Conservation (phyloP, 1,140 invertebrate genomes). For the Steinernema khuongi region DNA sequence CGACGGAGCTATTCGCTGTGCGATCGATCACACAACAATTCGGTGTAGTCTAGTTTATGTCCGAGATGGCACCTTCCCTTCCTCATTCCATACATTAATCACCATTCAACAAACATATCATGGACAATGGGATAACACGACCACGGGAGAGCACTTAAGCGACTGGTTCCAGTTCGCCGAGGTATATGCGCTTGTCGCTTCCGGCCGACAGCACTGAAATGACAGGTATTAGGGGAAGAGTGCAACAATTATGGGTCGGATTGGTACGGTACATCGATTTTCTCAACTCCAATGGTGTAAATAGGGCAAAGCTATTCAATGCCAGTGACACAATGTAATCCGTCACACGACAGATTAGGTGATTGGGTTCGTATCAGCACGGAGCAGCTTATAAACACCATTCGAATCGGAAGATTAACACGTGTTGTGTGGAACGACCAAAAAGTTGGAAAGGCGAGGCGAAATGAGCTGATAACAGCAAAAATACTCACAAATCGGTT, state of each 20-base stretch:
- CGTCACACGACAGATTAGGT: too few relatives aligned
- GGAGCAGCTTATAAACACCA: too few relatives aligned
- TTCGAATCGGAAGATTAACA: too few relatives aligned
- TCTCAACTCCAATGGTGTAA: too few relatives aligned
- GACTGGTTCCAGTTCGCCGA: slow-evolving; percentile 69
- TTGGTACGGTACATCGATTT: background rate
- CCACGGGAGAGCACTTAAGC: background rate
- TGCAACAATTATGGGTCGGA: background rate
- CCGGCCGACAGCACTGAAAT: slow-evolving; percentile 79
- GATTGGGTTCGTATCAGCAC: too few relatives aligned
- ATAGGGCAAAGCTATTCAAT: too few relatives aligned
- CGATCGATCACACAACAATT: too few relatives aligned
- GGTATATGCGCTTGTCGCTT: slow-evolving; percentile 89
- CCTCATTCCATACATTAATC: background rate
- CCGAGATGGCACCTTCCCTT: background rate
- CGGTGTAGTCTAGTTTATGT: slow-evolving; percentile 7
- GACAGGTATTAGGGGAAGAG: slow-evolving; percentile 10
- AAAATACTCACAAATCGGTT: slow-evolving; percentile 73
- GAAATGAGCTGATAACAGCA: slow-evolving; percentile 4
- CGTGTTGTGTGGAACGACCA: background rate
- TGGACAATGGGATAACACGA: background rate
- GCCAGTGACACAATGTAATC: too few relatives aligned
- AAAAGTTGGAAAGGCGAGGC: slow-evolving; percentile 1
- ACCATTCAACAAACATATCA: background rate
- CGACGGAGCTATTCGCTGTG: too few relatives aligned